Base-by-base conservation (phyloP, 2,797 vertebrate genomes). In the Ctenosaura bakeri region DNA sequence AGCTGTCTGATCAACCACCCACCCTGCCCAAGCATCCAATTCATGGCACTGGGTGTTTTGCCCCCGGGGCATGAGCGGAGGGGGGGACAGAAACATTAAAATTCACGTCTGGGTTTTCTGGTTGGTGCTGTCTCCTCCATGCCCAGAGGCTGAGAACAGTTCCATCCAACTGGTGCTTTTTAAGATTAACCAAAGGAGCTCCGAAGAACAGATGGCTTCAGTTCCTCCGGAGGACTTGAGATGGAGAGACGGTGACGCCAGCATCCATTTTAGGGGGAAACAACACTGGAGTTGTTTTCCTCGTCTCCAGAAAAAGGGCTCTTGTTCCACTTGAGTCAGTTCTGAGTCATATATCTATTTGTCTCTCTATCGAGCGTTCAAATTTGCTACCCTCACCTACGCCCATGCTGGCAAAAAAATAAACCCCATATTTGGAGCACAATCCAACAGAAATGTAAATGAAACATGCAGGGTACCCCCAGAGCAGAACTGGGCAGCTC, bases 141-240 rank as follows among this genome's bases (percentile, higher is more conserved):
- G 80, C 59, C 59, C 56, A 62, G 56, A 62, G 56, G 59, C 56
- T 62, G 20, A 62, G 59, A 62, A 62, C 56, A 26, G 80, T 56
- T 82, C 54, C 35, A 62, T 62, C 59, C 52, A 82, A 62, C 35
- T 82, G 80, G 80, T 38, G 80, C 80, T 62, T 62, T 62, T 62
- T 54, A 35, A 82, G n/a, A 82, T 82, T 35, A 38, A 56, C 56
- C 80, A 62, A 22, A 62, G 5, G 20, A 62, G 59, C 59, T 62
- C 59, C 38, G 80, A 82, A 22, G 38, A 62, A 82, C 80, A 82
- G 80, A 82, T 62, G 80, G 80, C 80, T 82, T 62, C 56, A 42
- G 56, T 82, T 82, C 80, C 56, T 82, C 35, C 35, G 24, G 26
- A 62, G 59, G 59, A 62, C 20, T 22, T 59, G 22, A 20, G 59